These are phyloP conservation scores for Drosophila ananassae DNA, from an alignment of 1,140 invertebrate genomes.

Conservation along the genomic window DNA sequence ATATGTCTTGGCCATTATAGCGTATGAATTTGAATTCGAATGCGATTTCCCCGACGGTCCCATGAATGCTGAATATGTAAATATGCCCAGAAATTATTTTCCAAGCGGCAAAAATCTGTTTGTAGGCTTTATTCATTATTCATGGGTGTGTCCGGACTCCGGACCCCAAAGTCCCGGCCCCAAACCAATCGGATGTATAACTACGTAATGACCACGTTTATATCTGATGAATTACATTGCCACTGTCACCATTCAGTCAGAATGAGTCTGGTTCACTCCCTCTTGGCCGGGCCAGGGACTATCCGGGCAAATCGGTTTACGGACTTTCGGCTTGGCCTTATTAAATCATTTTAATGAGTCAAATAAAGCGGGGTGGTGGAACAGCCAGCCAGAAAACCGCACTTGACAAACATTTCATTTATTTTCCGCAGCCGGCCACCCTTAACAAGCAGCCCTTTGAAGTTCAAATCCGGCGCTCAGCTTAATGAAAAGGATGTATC, in stretches of 20 bases:
- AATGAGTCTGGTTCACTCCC: constrained; percentile 12
- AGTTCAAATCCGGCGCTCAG: constrained; percentile 28
- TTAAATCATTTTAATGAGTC: constrained; percentile 80
- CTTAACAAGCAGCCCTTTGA: constrained; percentile 42
- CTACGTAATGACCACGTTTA: constrained; percentile 58
- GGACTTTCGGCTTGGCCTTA: constrained; percentile 43
- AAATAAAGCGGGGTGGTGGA: constrained; percentile 45
- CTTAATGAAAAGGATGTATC: constrained; percentile 43
- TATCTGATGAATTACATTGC: constrained; percentile 52
- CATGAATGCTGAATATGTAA: constrained; percentile 63
- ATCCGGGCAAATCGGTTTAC: constrained; percentile 27
- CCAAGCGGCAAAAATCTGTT: constrained; percentile 61
- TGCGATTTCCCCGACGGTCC: constrained; percentile 21
- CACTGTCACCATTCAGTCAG: constrained; percentile 21
- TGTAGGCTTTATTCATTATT: constrained; percentile 65
- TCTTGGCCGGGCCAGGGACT: constrained; percentile 3
- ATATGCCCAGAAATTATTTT: constrained; percentile 57
- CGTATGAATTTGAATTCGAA: constrained; percentile 64
- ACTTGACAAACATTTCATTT: constrained; percentile 68
- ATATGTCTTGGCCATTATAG: constrained; percentile 58
- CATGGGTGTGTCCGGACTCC: constrained; percentile 31
- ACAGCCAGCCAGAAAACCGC: constrained; percentile 41
- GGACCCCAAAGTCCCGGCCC: neutral
- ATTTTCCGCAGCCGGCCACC: constrained; percentile 42
- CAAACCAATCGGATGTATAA: constrained; percentile 5